Percentiles rank a stretch among this genome's conserved stretches.
Conservation (phyloP, 92 coral and sea anemone genomes). For the Epizoanthus scotinus region DNA sequence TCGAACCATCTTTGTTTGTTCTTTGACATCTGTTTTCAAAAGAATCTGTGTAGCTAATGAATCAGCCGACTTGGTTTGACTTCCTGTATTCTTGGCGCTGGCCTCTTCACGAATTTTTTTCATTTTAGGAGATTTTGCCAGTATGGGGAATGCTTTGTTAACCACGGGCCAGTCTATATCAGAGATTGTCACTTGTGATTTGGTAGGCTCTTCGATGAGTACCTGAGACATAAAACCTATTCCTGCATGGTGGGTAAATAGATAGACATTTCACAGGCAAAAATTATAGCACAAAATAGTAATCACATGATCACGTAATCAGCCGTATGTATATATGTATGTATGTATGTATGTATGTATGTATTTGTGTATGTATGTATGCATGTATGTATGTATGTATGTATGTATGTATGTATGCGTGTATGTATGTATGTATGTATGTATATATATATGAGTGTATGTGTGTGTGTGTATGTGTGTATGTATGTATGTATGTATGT, state of each 20-base stretch:
- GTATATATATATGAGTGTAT: too few species aligned
- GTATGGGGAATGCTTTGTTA: slow-evolving; percentile 24
- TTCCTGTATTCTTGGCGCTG: neutral
- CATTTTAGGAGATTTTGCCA: slow-evolving; percentile 30
- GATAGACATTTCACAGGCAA: too few species aligned
- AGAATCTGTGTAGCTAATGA: slow-evolving; percentile 46
- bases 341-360: too few species aligned
- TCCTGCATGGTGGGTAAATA: slow-evolving; percentile 42
- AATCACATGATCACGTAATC: too few species aligned
- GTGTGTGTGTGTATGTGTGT: too few species aligned
- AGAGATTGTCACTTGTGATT: slow-evolving; percentile 45
- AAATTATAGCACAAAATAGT: too few species aligned
- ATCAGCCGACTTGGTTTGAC: slow-evolving; percentile 4
- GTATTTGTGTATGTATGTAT: too few species aligned
- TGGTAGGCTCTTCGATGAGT: slow-evolving; percentile 42
- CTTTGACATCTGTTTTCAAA: slow-evolving; percentile 48
- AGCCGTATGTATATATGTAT: too few species aligned
- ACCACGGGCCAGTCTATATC: slow-evolving; percentile 55
- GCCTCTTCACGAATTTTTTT: slow-evolving; percentile 28
- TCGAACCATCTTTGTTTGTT: slow-evolving; percentile 49
- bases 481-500: too few species aligned
- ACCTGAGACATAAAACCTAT: slow-evolving; percentile 42
- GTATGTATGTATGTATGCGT: neutral
- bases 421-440: neutral
- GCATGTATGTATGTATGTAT: too few species aligned